Base-by-base conservation (phyloP, 1,140 invertebrate species). In the Nautilus pompilius region DNA sequence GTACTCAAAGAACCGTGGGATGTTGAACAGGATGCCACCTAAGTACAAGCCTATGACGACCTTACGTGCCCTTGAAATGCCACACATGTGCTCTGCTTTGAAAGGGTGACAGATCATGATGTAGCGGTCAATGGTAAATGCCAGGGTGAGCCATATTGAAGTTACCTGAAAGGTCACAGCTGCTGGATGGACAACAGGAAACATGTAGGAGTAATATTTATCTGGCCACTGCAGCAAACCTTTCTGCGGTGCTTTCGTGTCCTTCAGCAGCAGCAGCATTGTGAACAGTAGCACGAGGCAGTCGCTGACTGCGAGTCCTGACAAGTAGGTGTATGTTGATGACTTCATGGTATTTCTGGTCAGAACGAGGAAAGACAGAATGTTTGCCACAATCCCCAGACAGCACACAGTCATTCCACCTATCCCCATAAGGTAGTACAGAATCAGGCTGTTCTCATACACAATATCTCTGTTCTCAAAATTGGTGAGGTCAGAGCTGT, bases 71-170 rank as follows among this genome's bases (percentile, higher is more conserved):
- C 73, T 48, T 2, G 67, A 68, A 2, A 74, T 57, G 28, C 71
- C 76, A 59, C 82, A 84, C 74, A 77, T 75, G 10, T 63, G 56
- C 54, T 79, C 74, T 2, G 80, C 80, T 48, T 71, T 71, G 63
- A 82, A 84, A 3, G 82, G 82, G 57, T 81, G 79, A 60, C 81
- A 82, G 28, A 83, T 83, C 79, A 83, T 83, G 54, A 83, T 79
- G 60, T 82, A 83, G 3, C 82, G 66, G 66, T 83, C 82, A 10
- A 81, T 74, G 0, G 80, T 82, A 65, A 83, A 83, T 4, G 78
- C 81, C 17, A 83, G 49, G 6, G 81, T 83, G 48, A 83, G 71
- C 80, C 80, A 83, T 57, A 83, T 75, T 54, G 80, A 82, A 0
- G 78, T 81, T 34, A 82, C 75, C 58, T 82, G 77, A 58, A 80